Evolutionary conservation across 2,888 invertebrate species (phyloP).

Genomic region (Dimorphilus gyrociliatus): DNA sequence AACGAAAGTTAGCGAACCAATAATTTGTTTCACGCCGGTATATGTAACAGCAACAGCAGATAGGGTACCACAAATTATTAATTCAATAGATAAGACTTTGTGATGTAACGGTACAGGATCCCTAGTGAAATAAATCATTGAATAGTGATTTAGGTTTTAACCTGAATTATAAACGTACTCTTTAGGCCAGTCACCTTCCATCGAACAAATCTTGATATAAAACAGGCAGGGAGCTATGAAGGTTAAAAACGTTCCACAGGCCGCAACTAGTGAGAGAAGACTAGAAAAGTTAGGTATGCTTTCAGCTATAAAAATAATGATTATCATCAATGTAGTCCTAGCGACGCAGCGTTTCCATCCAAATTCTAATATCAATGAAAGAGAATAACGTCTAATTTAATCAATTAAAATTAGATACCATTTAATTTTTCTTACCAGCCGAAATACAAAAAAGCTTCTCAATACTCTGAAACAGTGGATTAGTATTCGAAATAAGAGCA

Average conservation of each 20-base stretch:
- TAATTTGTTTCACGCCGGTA: constrained; percentile 41
- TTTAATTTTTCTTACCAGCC: constrained; percentile 44
- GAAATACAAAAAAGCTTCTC: constrained; percentile 59
- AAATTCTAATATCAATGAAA: constrained; percentile 47
- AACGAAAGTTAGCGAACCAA: constrained; percentile 17
- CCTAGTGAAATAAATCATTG: no score
- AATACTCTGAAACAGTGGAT: constrained; percentile 58
- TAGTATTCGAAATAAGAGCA: constrained; percentile 53
- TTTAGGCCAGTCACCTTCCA: constrained; percentile 39
- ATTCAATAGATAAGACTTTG: constrained; percentile 47
- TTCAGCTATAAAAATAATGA: constrained; percentile 60
- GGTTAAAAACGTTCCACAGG: constrained; percentile 62
- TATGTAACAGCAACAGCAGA: constrained; percentile 49
- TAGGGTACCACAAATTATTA: constrained; percentile 44
- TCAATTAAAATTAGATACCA: no score
- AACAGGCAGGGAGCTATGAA: constrained; percentile 68
- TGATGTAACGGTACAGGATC: constrained; percentile 45
- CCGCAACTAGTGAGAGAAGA: constrained; percentile 68
- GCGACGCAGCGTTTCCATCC: constrained; percentile 54
- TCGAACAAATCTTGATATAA: constrained; percentile 51
- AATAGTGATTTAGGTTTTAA: no score
- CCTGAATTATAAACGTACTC: constrained; percentile 37
- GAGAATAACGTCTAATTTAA: no score
- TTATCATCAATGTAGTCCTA: constrained; percentile 51
- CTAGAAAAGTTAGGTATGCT: constrained; percentile 67